Evolutionary conservation across 2,888 invertebrate species (phyloP).

Genomic region (Tetheella fluctuosa): DNA sequence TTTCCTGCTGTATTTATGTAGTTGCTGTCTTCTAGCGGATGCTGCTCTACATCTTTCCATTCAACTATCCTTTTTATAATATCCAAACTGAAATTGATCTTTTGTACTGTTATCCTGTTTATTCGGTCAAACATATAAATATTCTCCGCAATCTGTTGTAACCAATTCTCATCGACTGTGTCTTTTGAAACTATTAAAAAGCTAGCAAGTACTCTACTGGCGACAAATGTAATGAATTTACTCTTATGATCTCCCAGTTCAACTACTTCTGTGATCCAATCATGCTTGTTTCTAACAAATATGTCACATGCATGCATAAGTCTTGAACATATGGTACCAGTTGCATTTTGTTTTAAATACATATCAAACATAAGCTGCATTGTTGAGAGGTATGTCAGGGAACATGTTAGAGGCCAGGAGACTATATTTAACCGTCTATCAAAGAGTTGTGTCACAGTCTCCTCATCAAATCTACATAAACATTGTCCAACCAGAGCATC

Average conservation of each 20-base stretch:
- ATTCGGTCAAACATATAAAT: constrained; percentile 87
- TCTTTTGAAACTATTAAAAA: constrained; percentile 93
- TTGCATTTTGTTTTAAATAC: constrained; percentile 92
- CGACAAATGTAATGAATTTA: constrained; percentile 91
- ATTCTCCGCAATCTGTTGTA: constrained; percentile 90
- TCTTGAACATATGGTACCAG: constrained; percentile 91
- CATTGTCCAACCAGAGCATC: constrained; percentile 89
- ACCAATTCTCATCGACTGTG: constrained; percentile 91
- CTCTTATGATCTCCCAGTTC: constrained; percentile 91
- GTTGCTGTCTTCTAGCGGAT: constrained; percentile 90
- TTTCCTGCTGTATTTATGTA: constrained; percentile 67
- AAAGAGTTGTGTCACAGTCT: constrained; percentile 88
- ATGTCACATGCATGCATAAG: constrained; percentile 92
- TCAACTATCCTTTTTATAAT: constrained; percentile 94
- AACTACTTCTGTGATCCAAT: constrained; percentile 92
- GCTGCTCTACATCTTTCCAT: constrained; percentile 93
- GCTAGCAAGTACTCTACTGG: constrained; percentile 91
- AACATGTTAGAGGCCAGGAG: constrained; percentile 75
- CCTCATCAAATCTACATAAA: constrained; percentile 90
- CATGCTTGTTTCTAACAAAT: constrained; percentile 91
- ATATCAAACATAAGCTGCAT: constrained; percentile 93
- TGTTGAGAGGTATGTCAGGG: constrained; percentile 91
- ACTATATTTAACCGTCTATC: constrained; percentile 84
- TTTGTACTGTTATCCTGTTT: constrained; percentile 87
- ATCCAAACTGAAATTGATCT: constrained; percentile 93